phyloP scores from a whole-genome alignment of 2,888 invertebrate genomes.

The Lamellibrachia satsuma region DNA sequence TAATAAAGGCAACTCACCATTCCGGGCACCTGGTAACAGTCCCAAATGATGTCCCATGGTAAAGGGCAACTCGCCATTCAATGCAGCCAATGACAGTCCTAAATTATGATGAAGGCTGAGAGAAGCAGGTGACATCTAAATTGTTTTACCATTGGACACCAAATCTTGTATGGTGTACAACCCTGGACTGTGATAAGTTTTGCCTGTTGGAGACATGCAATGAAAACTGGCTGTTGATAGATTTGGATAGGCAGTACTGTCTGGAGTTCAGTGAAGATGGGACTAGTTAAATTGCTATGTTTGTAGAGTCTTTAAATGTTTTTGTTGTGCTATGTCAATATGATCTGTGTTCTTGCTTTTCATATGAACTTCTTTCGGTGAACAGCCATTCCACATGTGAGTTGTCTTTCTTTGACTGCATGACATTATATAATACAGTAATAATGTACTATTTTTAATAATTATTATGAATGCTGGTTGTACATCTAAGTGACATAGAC shows the following conservation, averaged over 20 bases:
- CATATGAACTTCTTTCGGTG: slow-evolving; percentile 14
- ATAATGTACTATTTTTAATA: background rate
- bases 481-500: background rate
- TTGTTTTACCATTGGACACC: no score
- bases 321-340: background rate
- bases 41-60: no score
- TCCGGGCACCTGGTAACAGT: background rate
- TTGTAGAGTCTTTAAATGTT: background rate
- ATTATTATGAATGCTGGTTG: background rate
- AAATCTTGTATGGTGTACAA: no score
- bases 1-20: background rate
- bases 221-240: no score
- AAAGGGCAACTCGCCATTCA: background rate
- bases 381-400: slow-evolving; percentile 51
- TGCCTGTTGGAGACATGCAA: no score
- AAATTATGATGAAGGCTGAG: background rate
- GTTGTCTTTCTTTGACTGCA: slow-evolving; percentile 31
- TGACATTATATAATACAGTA: background rate
- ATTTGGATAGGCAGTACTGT: no score
- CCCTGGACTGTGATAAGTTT: no score
- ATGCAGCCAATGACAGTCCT: background rate
- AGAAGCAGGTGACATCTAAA: no score
- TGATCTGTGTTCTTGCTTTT: background rate
- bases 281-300: background rate
- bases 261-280: no score